Evolutionary conservation across 2,888 invertebrate species (phyloP).

Genomic region (Eilema depressum): DNA sequence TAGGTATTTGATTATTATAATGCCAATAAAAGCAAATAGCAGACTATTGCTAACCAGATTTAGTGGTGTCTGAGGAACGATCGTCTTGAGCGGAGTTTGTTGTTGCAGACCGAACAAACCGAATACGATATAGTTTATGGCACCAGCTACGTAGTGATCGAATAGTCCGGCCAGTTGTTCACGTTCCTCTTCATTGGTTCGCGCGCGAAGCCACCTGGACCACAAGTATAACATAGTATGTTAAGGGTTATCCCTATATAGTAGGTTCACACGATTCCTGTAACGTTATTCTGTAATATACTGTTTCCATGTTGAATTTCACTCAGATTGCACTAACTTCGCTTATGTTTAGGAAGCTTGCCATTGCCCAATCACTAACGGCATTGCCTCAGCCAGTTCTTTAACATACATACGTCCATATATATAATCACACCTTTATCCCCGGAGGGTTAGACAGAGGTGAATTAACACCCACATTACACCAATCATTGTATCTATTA

Average conservation of each 20-base stretch:
- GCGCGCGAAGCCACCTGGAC: constrained; percentile 89
- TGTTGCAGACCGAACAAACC: constrained; percentile 91
- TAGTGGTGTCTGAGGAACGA: constrained; percentile 94
- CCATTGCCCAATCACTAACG: no score
- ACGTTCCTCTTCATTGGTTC: constrained; percentile 84
- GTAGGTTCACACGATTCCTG: no score
- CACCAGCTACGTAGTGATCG: constrained; percentile 91
- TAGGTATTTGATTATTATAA: no score
- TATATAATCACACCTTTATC: no score
- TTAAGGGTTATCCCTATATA: no score
- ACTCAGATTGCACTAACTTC: neutral
- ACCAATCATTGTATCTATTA: no score
- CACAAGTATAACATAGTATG: neutral
- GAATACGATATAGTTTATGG: constrained; percentile 91
- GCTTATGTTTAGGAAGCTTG: neutral
- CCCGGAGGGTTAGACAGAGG: no score
- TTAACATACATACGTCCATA: no score
- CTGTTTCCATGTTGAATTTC: neutral
- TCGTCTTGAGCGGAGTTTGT: constrained; percentile 91
- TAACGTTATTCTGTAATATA: no score
- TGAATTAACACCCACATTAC: no score
- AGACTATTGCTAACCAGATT: constrained; percentile 90
- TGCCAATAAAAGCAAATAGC: no score
- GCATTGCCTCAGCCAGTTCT: no score
- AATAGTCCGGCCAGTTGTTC: constrained; percentile 88